These are phyloP conservation scores for Agelas oroides DNA, from an alignment of 37 sponge, comb jelly and placozoan genomes.

Conservation along the genomic window DNA sequence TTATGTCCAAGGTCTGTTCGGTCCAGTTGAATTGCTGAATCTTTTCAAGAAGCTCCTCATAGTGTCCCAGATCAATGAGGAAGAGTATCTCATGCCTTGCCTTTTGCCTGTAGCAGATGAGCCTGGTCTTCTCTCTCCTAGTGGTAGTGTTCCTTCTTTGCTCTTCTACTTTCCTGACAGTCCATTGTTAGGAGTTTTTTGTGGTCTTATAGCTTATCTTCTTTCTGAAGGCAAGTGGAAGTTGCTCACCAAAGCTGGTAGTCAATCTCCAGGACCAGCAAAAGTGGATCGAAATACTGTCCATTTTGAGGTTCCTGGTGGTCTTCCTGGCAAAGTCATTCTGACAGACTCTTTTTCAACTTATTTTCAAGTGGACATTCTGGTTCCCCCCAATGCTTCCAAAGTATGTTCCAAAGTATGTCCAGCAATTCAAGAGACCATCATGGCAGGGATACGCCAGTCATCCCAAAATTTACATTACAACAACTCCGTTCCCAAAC, in stretches of 20 bases:
- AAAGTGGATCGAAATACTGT: neutral
- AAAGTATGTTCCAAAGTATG: too few species aligned
- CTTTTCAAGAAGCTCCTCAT: neutral
- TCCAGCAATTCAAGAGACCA: too few species aligned
- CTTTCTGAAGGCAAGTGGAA: neutral
- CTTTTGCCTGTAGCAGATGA: neutral
- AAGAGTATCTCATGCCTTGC: slow-evolving; percentile 4
- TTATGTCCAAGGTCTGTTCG: neutral
- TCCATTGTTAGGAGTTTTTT: neutral
- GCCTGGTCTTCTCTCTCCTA: neutral
- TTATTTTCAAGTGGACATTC: too few species aligned
- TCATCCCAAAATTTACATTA: too few species aligned
- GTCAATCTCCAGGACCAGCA: too few species aligned
- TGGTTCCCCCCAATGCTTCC: too few species aligned
- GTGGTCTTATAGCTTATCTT: neutral
- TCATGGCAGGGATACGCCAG: too few species aligned
- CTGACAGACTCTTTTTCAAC: too few species aligned
- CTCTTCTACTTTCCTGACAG: neutral
- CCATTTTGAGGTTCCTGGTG: too few species aligned
- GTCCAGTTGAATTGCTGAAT: neutral
- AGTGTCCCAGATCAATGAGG: neutral
- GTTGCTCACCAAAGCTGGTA: neutral
- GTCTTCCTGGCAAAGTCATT: too few species aligned
- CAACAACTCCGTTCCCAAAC: too few species aligned
- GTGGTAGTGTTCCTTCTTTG: neutral